These are phyloP conservation scores for Novumbra hubbsi DNA, from an alignment of 2,797 vertebrate genomes.

Conservation along the genomic window DNA sequence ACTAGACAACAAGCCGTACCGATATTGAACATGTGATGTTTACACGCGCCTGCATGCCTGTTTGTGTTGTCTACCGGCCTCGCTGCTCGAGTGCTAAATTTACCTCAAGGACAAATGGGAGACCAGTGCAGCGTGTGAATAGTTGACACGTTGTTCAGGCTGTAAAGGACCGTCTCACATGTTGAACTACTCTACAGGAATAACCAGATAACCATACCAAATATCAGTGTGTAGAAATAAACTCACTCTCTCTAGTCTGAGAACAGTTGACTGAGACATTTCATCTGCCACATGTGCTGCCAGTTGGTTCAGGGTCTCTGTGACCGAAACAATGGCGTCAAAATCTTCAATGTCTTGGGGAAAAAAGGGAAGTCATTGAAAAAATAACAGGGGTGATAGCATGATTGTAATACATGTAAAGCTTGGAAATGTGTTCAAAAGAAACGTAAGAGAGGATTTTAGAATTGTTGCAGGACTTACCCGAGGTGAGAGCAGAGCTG, in stretches of 20 bases:
- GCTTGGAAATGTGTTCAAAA: conserved; percentile 7
- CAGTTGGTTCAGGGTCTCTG: conserved; percentile 84
- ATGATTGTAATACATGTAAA: conserved; percentile 3
- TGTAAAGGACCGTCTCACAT: conserved; percentile 16
- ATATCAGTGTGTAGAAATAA: conserved; percentile 1
- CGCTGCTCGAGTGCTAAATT: conserved; percentile 59
- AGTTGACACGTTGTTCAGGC: not conserved
- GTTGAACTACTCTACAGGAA: conserved; percentile 9
- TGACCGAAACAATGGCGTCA: conserved; percentile 85
- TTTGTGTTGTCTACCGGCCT: conserved; percentile 17
- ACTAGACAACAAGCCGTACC: not conserved
- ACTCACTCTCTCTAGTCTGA: conserved; percentile 66
- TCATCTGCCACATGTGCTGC: conserved; percentile 62
- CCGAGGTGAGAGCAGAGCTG: conserved; percentile 67
- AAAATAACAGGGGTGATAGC: not conserved
- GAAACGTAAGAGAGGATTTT: conserved; percentile 18
- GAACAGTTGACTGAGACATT: conserved; percentile 52
- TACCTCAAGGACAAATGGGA: conserved; percentile 65
- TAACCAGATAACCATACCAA: not conserved
- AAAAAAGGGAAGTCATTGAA: conserved; percentile 1
- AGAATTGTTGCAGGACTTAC: conserved; percentile 54
- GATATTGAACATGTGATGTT: not conserved
- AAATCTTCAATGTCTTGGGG: conserved; percentile 89
- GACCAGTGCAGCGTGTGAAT: conserved; percentile 23
- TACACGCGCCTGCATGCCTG: conserved; percentile 1